phyloP scores from a whole-genome alignment of 2,888 invertebrate genomes.

The Drosophila borborema region DNA sequence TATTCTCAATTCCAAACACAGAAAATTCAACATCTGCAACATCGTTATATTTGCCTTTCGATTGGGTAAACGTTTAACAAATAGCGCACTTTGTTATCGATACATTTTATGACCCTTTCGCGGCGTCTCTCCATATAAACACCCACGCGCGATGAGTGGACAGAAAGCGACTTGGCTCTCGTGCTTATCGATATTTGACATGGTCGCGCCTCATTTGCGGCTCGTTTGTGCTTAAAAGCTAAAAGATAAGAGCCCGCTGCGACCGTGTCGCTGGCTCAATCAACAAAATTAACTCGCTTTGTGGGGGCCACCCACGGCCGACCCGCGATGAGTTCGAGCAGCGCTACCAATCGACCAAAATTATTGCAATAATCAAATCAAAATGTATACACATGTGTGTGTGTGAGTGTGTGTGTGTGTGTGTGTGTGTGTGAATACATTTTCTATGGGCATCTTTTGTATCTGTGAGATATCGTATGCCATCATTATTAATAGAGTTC shows the following conservation, averaged over 20 bases:
- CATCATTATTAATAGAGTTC: slow-evolving; percentile 60
- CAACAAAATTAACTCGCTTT: slow-evolving; percentile 12
- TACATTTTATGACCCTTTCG: slow-evolving; percentile 18
- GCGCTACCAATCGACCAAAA: slow-evolving; percentile 5
- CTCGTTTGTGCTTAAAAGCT: slow-evolving; percentile 35
- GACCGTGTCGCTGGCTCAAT: slow-evolving; percentile 11
- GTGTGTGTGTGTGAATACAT: not conserved
- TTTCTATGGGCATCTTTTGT: slow-evolving; percentile 7
- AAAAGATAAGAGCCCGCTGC: slow-evolving; percentile 20
- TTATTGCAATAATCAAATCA: slow-evolving; percentile 57
- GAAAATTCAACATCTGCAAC: not conserved
- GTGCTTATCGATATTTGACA: slow-evolving; percentile 38
- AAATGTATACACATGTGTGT: not conserved
- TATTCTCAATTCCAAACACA: too few species aligned
- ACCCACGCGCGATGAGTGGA: slow-evolving; percentile 15
- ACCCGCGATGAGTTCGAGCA: not conserved
- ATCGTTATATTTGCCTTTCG: slow-evolving; percentile 6
- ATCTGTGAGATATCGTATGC: slow-evolving; percentile 36
- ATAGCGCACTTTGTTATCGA: slow-evolving; percentile 30
- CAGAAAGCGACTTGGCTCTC: not conserved
- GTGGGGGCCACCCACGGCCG: slow-evolving; percentile 47
- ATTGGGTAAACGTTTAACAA: slow-evolving; percentile 21
- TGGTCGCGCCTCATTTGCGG: slow-evolving; percentile 48
- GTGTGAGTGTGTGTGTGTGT: not conserved
- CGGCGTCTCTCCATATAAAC: not conserved